Base-by-base conservation (phyloP, 2,888 invertebrate species). In the Agelastica alni region DNA sequence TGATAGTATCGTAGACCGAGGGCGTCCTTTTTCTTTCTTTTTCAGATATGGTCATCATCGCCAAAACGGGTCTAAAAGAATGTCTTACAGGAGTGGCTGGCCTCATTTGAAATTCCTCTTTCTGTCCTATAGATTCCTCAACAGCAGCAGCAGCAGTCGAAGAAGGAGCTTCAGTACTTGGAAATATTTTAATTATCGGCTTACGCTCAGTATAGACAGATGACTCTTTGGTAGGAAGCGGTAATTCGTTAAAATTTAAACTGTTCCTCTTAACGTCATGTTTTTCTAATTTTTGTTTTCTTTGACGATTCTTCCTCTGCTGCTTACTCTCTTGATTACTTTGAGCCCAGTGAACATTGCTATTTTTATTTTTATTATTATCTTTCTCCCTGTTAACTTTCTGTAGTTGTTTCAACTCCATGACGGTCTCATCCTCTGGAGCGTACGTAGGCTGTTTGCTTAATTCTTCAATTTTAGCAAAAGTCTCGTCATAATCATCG, bases 371-470 rank as follows among this genome's bases (percentile, higher is more conserved):
- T 34, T 53, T 47, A 42, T 58, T 57, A 26, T 60, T 56, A 42
- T 54, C 53, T 22, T 58, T 61, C 13, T 67, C 66, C 22, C 58
- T 62, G 36, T 67, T 65, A 22, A 80, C 79, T 63, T 82, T 80
- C 1, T 83, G 82, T 55, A 87, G 71, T 43, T 83, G 83, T 70
- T 86, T 86, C 46, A 87, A 70, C 67, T 86, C 85, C 53, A 81
- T 77, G 1, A 85, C 86, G 54, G 86, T 85, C 72, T 86, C 84
- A 63, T 87, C 87, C 62, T 85, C 85, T 4, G 58, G 37, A 4
- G 34, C 57, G 44, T 59, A 51, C 36, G 60, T 53, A 5, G 63
- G 59, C 30, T 54, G 42, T 42, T 22, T 39, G 30, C 34, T 53
- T 12, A 48, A 14, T 10, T 59, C 61, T 28, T 63, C 60, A 59